These are phyloP conservation scores for Casuarius casuarius DNA, from an alignment of 2,113 vertebrate genomes.

Conservation along the genomic window DNA sequence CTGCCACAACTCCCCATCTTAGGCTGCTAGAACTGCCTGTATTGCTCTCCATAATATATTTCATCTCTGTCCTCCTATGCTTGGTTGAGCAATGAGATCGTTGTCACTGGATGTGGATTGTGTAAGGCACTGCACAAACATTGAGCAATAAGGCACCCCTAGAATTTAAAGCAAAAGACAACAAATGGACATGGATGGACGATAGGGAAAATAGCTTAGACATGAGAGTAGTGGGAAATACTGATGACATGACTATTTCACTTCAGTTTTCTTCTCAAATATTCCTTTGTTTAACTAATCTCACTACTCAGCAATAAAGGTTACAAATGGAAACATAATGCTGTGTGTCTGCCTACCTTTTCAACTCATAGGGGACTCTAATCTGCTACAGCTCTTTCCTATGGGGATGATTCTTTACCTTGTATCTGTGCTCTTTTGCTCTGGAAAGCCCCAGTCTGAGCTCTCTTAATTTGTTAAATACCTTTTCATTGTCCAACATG, in stretches of 20 bases:
- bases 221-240: background rate
- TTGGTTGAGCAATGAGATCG: background rate
- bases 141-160: background rate
- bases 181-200: fast-evolving
- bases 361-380: background rate
- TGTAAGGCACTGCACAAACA: background rate
- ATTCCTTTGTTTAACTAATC: background rate
- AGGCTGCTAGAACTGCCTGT: background rate
- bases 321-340: background rate
- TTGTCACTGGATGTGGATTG: background rate
- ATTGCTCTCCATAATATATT: background rate
- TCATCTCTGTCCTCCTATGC: background rate
- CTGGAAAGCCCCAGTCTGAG: background rate
- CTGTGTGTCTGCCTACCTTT: background rate
- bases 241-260: background rate
- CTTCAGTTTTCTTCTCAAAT: background rate
- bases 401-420: background rate
- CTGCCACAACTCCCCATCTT: background rate
- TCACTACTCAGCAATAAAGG: background rate
- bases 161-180: background rate
- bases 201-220: background rate
- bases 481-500: background rate
- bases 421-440: background rate
- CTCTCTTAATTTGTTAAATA: background rate
- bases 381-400: background rate